Evolutionary conservation across 2,113 vertebrate genomes (phyloP).

Genomic region (Aptenodytes patagonicus): DNA sequence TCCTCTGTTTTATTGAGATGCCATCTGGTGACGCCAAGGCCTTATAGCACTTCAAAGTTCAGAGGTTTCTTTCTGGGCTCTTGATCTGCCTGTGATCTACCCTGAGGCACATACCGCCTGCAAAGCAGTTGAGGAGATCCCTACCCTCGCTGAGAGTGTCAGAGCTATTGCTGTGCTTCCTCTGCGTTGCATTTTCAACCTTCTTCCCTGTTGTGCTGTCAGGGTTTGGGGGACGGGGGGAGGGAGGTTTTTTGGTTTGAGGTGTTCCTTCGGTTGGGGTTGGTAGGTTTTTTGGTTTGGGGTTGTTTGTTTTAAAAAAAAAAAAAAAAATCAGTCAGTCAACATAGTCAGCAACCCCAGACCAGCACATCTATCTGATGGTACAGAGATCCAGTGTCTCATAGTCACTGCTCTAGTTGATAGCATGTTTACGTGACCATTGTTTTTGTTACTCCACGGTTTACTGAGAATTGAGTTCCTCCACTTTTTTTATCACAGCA

Average conservation of each 20-base stretch:
- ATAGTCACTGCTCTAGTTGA: neutral
- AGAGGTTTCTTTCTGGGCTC: neutral
- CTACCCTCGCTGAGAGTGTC: neutral
- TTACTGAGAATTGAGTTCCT: neutral
- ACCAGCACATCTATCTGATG: neutral
- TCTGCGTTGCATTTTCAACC: neutral
- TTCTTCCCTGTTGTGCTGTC: neutral
- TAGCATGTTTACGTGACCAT: neutral
- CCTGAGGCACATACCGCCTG: neutral
- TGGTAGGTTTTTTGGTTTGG: neutral
- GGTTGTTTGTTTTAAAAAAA: neutral
- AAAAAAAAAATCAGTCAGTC: neutral
- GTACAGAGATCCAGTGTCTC: neutral
- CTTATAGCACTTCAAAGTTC: neutral
- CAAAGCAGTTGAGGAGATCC: neutral
- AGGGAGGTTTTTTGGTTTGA: neutral
- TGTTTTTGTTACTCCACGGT: neutral
- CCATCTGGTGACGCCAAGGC: neutral
- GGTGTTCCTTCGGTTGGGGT: rapidly evolving
- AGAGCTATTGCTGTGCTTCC: neutral
- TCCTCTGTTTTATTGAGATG: neutral
- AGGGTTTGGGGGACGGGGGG: neutral
- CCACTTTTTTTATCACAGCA: neutral
- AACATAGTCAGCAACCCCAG: neutral
- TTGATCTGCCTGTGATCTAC: neutral